These are phyloP conservation scores for Ailurus styani DNA, from an alignment of 2,113 vertebrate species.

Conservation along the genomic window DNA sequence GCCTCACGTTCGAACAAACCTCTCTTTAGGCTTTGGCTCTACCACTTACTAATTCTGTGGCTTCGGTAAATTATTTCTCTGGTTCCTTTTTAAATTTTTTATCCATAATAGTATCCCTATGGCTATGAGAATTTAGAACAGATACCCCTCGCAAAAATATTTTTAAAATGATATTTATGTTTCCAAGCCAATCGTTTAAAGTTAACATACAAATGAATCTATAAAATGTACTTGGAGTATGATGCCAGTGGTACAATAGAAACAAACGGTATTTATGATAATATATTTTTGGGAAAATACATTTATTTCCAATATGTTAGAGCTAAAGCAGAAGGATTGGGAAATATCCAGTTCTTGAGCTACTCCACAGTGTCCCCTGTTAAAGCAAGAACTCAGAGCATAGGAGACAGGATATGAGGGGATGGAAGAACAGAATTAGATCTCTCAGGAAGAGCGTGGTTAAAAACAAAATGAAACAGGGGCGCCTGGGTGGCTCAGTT, in stretches of 20 bases:
- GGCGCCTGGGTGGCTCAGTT: not conserved
- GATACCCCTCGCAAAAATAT: not conserved
- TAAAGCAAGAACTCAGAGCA: not conserved
- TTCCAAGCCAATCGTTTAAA: not conserved
- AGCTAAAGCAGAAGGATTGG: not conserved
- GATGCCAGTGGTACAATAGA: not conserved
- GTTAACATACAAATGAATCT: not conserved
- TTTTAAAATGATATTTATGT: not conserved
- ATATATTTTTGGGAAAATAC: not conserved
- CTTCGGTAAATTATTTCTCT: not conserved
- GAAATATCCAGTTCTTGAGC: not conserved
- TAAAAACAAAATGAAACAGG: not conserved
- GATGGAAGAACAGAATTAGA: not conserved
- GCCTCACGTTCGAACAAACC: not conserved
- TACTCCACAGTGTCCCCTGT: not conserved
- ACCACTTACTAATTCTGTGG: not conserved
- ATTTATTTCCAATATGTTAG: not conserved
- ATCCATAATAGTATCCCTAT: not conserved
- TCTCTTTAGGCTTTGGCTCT: not conserved
- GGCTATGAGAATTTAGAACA: not conserved
- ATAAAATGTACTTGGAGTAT: not conserved
- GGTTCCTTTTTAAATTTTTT: not conserved
- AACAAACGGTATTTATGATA: not conserved
- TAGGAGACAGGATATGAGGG: not conserved
- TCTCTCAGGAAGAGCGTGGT: not conserved